Evolutionary conservation across 1,140 invertebrate species (phyloP), one percentile per base, ranked within the genome.

Genomic region (Pristionchus pacificus): DNA sequence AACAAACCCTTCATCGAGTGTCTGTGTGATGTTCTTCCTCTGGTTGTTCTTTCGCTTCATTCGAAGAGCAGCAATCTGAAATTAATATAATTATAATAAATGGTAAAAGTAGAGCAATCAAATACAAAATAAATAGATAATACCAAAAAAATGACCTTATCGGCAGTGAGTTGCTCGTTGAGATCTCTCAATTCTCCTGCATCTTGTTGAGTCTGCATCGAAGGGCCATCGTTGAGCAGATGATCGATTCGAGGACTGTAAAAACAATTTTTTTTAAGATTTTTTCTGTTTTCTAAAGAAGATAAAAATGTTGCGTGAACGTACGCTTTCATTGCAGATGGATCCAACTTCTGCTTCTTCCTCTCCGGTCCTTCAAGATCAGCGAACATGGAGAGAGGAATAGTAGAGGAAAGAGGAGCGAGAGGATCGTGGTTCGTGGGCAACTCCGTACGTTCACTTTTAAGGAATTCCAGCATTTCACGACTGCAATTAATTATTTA

Each of bases 151-250:
- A 49, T 49, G 38, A 49, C 38, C 65, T 68, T 68, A n/a, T 69
- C 72, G 2, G 72, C 61, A 15, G 73, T 75, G 60, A 74, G 71
- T 33, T 74, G 59, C 14, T 74, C 62, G 60, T 60, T 75, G 10
- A 74, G 62, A 27, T 38, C 38, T 24, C 72, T 72, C 29, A 74
- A 1, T 49, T 74, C 72, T 19, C 38, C 60, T 13, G 25, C 49
- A 6, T 74, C 62, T 30, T 2, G 24, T 13, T 10, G 49, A 25
- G 73, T 55, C 13, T 49, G 38, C 38, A 49, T 6, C 6, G 24
- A 32, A 30, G 28, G 32, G 19, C 57, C 59, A 3, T 62, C 60
- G 32, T 62, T 66, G 24, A 73, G 70, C 13, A 72, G 70, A 65
- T 38, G 58, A 14, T 73, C 71, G 28, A 73, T 28, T 2, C 65